Evolutionary conservation across 2,113 vertebrate genomes (phyloP).

Genomic region (Falco punctatus): DNA sequence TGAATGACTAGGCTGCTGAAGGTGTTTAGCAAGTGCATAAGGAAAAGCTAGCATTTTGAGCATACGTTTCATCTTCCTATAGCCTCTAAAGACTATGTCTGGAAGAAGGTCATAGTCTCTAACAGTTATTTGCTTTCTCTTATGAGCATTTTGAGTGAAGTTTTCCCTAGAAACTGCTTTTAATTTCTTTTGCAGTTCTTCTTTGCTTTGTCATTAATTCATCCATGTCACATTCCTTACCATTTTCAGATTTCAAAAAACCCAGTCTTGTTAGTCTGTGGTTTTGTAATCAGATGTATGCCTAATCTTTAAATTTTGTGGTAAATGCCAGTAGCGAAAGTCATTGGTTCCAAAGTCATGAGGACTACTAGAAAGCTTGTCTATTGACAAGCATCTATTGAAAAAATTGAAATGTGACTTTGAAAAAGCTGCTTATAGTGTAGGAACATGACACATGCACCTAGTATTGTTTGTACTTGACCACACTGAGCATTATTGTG

Average conservation of each 20-base stretch:
- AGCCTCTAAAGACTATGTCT: not conserved
- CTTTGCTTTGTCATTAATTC: not conserved
- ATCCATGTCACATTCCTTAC: not conserved
- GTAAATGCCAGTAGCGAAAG: not conserved
- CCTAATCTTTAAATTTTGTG: not conserved
- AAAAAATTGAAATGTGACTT: not conserved
- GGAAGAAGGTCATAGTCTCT: not conserved
- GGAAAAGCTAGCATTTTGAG: not conserved
- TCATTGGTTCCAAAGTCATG: not conserved
- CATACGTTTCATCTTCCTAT: not conserved
- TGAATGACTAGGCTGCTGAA: not conserved
- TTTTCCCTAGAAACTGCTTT: not conserved
- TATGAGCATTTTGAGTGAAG: not conserved
- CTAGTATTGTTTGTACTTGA: not conserved
- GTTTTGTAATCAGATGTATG: not conserved
- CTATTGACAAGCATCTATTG: not conserved
- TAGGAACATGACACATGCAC: not conserved
- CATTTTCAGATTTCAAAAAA: not conserved
- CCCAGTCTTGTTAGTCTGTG: not conserved
- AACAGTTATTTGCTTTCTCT: not conserved
- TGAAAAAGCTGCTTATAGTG: not conserved
- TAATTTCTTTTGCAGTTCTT: not conserved
- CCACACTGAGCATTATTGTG: not conserved
- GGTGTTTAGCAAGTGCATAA: not conserved
- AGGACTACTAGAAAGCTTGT: not conserved